phyloP scores from a whole-genome alignment of 2,113 vertebrate species.

The Eidolon helvum region DNA sequence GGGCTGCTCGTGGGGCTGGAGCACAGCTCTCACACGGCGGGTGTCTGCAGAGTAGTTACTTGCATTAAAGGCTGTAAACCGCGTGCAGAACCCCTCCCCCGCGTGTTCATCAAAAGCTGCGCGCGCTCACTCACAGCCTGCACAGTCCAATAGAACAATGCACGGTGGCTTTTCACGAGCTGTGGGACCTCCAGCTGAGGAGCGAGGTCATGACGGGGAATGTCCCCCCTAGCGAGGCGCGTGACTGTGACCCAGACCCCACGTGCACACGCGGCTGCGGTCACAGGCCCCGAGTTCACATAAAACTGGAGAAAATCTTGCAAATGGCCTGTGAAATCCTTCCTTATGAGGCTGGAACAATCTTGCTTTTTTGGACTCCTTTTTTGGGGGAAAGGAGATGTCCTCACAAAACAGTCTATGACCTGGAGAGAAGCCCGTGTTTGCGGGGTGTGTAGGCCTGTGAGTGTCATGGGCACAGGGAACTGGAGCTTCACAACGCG shows the following conservation, averaged over 20 bases:
- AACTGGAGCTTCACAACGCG: fast-evolving
- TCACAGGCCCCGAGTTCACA: fast-evolving
- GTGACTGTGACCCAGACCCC: fast-evolving
- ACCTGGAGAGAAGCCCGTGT: background rate
- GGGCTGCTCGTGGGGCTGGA: fast-evolving
- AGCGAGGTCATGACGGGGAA: background rate
- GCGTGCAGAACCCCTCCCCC: background rate
- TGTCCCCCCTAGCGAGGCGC: fast-evolving
- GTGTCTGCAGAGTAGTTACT: background rate
- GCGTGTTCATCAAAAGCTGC: background rate
- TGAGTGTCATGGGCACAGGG: fast-evolving
- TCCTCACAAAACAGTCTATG: background rate
- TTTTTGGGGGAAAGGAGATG: background rate
- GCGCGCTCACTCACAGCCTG: background rate
- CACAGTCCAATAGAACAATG: background rate
- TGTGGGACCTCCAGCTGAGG: background rate
- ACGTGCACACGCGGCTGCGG: fast-evolving
- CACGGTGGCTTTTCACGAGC: fast-evolving
- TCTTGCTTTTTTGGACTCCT: background rate
- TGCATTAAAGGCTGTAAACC: background rate
- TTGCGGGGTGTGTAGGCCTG: fast-evolving
- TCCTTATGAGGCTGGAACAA: background rate
- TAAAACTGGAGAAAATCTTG: background rate
- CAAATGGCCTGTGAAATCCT: background rate
- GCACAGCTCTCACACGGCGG: background rate